These are phyloP conservation scores for Hemistola chrysoprasaria DNA, from an alignment of 2,888 invertebrate genomes.

Conservation along the genomic window DNA sequence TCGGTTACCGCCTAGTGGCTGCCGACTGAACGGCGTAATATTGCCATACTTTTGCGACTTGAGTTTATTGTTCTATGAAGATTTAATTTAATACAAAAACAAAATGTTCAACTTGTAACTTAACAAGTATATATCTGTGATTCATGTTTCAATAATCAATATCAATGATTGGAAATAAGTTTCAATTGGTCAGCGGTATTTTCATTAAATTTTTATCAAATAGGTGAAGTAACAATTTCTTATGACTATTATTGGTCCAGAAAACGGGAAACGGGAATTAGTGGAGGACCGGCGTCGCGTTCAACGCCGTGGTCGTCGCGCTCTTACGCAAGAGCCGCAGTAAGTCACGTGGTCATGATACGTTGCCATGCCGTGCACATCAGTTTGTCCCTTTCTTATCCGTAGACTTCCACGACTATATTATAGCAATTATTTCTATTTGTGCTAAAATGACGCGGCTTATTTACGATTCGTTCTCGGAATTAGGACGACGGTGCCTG, in stretches of 20 bases:
- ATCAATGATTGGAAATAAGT: too few species aligned
- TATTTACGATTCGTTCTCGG: slow-evolving; percentile 68
- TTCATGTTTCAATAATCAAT: too few species aligned
- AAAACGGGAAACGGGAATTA: slow-evolving; percentile 15
- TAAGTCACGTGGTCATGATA: slow-evolving; percentile 73
- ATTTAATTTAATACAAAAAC: too few species aligned
- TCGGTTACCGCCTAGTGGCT: slow-evolving; percentile 35
- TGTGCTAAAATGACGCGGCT: slow-evolving; percentile 72
- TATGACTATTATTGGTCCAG: too few species aligned
- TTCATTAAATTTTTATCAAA: too few species aligned
- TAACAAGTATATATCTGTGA: too few species aligned
- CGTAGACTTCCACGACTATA: slow-evolving; percentile 59
- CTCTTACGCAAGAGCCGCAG: slow-evolving; percentile 78
- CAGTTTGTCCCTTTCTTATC: slow-evolving; percentile 59
- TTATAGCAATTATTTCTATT: slow-evolving; percentile 72
- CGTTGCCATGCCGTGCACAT: slow-evolving; percentile 67
- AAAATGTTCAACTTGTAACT: too few species aligned
- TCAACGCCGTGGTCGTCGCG: slow-evolving; percentile 63
- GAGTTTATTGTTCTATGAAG: too few species aligned
- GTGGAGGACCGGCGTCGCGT: slow-evolving; percentile 39
- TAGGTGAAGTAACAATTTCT: too few species aligned
- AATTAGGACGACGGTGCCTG: slow-evolving; percentile 61
- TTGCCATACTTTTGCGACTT: too few species aligned
- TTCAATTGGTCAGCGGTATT: too few species aligned
- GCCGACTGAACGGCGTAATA: slow-evolving; percentile 48